phyloP scores from a whole-genome alignment of 1,140 invertebrate species.

The Dendroctonus ponderosae region DNA sequence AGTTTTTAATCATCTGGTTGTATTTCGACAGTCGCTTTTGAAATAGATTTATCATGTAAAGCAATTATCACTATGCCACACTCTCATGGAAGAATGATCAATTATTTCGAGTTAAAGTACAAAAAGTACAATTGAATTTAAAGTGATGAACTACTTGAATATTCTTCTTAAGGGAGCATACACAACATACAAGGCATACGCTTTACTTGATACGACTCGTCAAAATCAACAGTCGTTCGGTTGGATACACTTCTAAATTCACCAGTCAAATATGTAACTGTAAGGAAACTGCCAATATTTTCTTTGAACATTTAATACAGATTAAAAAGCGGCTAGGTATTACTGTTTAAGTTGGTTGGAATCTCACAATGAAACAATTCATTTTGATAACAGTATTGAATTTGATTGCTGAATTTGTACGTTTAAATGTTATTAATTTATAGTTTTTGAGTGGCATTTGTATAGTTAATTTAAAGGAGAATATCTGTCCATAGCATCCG shows the following conservation, averaged over 20 bases:
- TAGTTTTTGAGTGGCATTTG: slow-evolving; percentile 11
- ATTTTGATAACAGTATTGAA: slow-evolving; percentile 12
- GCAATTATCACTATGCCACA: too few species aligned
- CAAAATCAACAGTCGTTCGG: neutral
- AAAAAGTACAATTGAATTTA: too few species aligned
- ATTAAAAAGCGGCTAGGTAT: neutral
- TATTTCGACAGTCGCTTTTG: too few species aligned
- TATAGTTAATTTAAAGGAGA: slow-evolving; percentile 35
- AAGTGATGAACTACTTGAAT: too few species aligned
- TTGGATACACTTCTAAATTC: neutral
- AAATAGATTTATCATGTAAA: too few species aligned
- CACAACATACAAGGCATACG: neutral
- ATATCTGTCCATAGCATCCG: slow-evolving; percentile 34
- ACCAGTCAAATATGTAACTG: neutral
- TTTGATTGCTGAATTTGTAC: too few species aligned
- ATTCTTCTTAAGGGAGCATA: neutral
- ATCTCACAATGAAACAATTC: slow-evolving; percentile 14
- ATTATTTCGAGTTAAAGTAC: neutral
- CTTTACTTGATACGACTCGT: neutral
- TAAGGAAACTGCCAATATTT: neutral
- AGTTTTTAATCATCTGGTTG: too few species aligned
- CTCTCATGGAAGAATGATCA: too few species aligned
- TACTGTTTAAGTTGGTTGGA: neutral
- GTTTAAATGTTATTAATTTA: too few species aligned
- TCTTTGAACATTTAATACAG: neutral